Base-by-base conservation (phyloP, 1,140 invertebrate genomes). In the Heliconius hewitsoni region DNA sequence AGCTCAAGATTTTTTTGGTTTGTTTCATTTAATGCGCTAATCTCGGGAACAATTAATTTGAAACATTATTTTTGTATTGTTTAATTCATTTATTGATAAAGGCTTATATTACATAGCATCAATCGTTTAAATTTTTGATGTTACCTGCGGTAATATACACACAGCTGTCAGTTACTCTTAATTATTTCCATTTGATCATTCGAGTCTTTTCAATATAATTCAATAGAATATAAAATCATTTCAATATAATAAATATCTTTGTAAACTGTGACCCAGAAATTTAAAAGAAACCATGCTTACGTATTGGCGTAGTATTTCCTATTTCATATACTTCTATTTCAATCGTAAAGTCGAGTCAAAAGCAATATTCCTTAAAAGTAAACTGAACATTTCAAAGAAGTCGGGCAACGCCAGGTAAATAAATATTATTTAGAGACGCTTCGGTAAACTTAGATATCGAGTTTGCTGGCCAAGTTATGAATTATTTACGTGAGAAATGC, bases 401-500 rank as follows among this genome's bases (percentile, higher is more conserved):
- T 60, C 74, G 71, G 39, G 74, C 71, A 72, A 60, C 55, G 74
- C 57, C 66, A 57, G 50, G 70, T 78, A 85, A 81, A 83, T 83
- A 81, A 83, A 81, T 74, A 80, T 83, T 81, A 80, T 75, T 85
- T 80, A 60, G 73, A 52, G 46, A 77, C 78, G 79, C 78, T 84
- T 80, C 81, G 72, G 76, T 82, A 76, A 76, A 79, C 81, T 57
- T 30, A 55, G 77, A 57, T 83, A 83, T 81, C 77, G 79, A 83
- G 77, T 78, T 81, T 78, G 71, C 60, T 34, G 78, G 78, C 55
- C 74, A 66, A 75, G 76, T 81, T 85, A 85, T 85, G 82, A 85
- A 85, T 81, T 85, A 85, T 85, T 85, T 80, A 85, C 73, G 60
- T 74, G 30, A 73, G 60, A 81, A 82, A 81, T 85, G 80, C 82